These are phyloP conservation scores for Caenorhabditis sp. DNA, from an alignment of 2,888 invertebrate genomes.

Conservation along the genomic window DNA sequence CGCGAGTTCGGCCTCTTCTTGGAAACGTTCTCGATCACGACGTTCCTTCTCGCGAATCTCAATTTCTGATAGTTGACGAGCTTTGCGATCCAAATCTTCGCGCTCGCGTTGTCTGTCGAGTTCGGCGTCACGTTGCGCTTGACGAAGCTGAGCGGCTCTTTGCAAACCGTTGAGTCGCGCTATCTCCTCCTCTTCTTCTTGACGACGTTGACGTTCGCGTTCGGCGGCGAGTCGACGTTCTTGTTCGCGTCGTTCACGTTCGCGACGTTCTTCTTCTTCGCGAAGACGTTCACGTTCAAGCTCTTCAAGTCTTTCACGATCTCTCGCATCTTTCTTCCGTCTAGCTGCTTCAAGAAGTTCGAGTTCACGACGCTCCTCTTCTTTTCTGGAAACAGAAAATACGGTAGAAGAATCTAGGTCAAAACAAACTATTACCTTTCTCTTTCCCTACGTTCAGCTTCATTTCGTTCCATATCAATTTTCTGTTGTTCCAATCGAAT, in stretches of 20 bases:
- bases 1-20: constrained; percentile 63
- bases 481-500: constrained; percentile 66
- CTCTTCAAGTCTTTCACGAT: constrained; percentile 54
- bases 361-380: constrained; percentile 57
- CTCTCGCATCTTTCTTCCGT: constrained; percentile 55
- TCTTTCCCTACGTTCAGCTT: constrained; percentile 51
- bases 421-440: constrained; percentile 22
- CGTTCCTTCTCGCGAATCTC: constrained; percentile 62
- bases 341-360: constrained; percentile 64
- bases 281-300: constrained; percentile 57
- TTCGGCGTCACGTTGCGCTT: constrained; percentile 47
- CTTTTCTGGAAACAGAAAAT: constrained; percentile 29
- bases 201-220: constrained; percentile 56
- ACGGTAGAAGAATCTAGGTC: not conserved
- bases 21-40: constrained; percentile 58
- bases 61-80: constrained; percentile 56
- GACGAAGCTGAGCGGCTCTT: constrained; percentile 41
- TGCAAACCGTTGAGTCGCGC: constrained; percentile 59
- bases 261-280: constrained; percentile 63
- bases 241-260: constrained; percentile 59
- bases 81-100: constrained; percentile 58
- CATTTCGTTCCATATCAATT: constrained; percentile 60
- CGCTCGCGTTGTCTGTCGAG: constrained; percentile 55
- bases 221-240: constrained; percentile 61
- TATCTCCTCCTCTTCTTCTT: constrained; percentile 62